phyloP scores from a whole-genome alignment of 1,140 invertebrate genomes.

The Lepidostoma basale region DNA sequence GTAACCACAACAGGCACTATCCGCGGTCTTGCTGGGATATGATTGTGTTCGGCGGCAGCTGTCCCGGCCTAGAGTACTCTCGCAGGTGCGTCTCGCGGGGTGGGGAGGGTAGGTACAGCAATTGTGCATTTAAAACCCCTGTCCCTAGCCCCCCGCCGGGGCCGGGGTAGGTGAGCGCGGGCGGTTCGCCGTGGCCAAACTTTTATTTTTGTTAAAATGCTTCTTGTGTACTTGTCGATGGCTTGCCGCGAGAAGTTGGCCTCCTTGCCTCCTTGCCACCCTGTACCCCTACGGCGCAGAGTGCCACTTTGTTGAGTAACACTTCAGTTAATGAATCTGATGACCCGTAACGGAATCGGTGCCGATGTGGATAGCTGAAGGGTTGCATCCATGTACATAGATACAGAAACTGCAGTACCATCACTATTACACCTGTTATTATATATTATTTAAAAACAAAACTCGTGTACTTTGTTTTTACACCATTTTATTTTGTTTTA shows the following conservation, averaged over 20 bases:
- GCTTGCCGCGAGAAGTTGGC: constrained; percentile 33
- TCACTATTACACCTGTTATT: too few relatives aligned
- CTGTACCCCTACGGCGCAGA: background rate
- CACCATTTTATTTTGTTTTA: too few relatives aligned
- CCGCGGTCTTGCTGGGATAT: background rate
- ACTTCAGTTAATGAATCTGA: constrained; percentile 30
- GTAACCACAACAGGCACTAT: background rate
- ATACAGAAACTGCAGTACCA: background rate
- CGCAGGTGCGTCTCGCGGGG: constrained; percentile 5
- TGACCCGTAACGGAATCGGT: constrained; percentile 17
- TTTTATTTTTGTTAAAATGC: constrained; percentile 48
- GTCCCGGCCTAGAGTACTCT: background rate
- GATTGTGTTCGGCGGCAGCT: constrained; percentile 10
- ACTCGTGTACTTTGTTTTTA: too few relatives aligned
- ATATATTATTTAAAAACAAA: too few relatives aligned
- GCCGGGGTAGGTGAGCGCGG: background rate
- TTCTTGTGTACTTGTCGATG: constrained; percentile 45
- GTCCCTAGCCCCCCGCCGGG: background rate
- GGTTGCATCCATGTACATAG: background rate
- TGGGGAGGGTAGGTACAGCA: constrained; percentile 33
- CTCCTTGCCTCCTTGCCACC: background rate
- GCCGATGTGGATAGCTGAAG: constrained; percentile 7
- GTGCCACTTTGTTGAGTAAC: constrained; percentile 30
- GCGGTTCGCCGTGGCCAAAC: constrained; percentile 38
- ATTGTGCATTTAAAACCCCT: constrained; percentile 47